Conservation (phyloP, 2,797 vertebrate species). For the Tympanoctomys barrerae region DNA sequence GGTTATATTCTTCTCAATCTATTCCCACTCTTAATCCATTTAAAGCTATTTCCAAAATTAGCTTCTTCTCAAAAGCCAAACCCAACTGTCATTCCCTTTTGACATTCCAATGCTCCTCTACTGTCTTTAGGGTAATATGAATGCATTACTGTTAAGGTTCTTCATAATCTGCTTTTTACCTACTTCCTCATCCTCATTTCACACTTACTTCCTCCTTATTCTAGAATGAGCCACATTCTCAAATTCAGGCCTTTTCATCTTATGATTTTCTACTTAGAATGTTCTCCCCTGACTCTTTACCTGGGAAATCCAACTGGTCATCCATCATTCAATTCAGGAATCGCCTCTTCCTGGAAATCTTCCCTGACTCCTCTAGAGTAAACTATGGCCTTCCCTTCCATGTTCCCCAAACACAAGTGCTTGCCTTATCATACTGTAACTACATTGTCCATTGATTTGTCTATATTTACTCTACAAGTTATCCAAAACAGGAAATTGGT, state of each 20-base stretch:
- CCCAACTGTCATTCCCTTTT: background rate
- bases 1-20: background rate
- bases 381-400: background rate
- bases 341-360: constrained; percentile 10
- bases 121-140: background rate
- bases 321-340: background rate
- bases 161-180: background rate
- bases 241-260: background rate
- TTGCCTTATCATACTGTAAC: background rate
- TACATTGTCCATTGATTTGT: background rate
- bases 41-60: constrained; percentile 37
- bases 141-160: background rate
- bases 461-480: background rate
- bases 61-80: constrained; percentile 32
- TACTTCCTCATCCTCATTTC: background rate
- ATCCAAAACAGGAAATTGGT: background rate
- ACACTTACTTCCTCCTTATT: background rate
- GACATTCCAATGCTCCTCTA: background rate
- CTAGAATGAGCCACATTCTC: background rate
- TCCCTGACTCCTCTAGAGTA: background rate
- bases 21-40: background rate
- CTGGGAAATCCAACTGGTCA: background rate
- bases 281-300: background rate
- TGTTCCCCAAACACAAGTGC: background rate
- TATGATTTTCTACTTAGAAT: background rate